phyloP scores from a whole-genome alignment of 2,113 vertebrate genomes.

The Spea multiplicata region DNA sequence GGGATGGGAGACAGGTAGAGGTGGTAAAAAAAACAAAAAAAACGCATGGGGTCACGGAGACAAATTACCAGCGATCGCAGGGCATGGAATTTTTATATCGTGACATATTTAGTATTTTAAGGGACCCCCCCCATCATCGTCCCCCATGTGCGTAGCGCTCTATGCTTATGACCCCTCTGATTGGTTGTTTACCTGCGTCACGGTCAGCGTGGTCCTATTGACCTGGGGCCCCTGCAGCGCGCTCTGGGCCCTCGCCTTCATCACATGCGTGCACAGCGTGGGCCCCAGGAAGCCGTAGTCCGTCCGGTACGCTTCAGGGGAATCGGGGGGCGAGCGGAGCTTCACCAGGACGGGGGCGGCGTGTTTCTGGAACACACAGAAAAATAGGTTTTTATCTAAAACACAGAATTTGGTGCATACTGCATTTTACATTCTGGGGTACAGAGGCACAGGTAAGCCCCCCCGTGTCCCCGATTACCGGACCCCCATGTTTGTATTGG shows the following conservation, averaged over 20 bases:
- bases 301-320: constrained; percentile 77
- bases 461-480: no score
- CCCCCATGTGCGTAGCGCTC: no score
- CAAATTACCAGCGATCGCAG: no score
- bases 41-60: background rate
- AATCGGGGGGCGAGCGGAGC: constrained; percentile 78
- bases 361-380: constrained; percentile 73
- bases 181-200: constrained; percentile 76
- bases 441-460: no score
- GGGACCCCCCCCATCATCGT: no score
- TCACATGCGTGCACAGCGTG: constrained; percentile 83
- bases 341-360: constrained; percentile 87
- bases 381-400: no score
- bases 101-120: no score
- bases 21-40: background rate
- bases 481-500: no score
- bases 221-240: constrained; percentile 87
- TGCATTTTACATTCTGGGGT: no score
- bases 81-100: no score
- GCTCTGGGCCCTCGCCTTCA: constrained; percentile 86
- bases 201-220: constrained; percentile 89
- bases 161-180: no score
- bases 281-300: constrained; percentile 85
- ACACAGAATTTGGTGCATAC: no score
- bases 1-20: background rate